phyloP scores from a whole-genome alignment of 2,113 vertebrate species.

The Erpornis zantholeuca region DNA sequence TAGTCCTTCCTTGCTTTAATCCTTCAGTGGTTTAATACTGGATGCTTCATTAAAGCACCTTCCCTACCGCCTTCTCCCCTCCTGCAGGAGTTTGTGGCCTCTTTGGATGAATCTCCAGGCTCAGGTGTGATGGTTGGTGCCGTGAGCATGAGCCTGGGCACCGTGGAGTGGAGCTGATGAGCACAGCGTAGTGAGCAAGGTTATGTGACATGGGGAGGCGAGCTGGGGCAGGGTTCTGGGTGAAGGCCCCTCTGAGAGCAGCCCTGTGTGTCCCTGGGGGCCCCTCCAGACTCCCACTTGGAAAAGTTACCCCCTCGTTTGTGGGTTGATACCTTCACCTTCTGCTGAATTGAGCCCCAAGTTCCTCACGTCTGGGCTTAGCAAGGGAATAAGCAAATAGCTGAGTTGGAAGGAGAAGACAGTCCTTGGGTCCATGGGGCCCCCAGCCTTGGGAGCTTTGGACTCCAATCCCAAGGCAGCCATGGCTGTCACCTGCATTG shows the following conservation, averaged over 20 bases:
- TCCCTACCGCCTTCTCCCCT: background rate
- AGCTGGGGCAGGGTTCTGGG: background rate
- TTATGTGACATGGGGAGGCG: background rate
- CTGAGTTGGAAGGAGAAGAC: background rate
- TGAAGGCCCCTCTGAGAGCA: background rate
- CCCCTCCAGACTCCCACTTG: background rate
- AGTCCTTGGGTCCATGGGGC: background rate
- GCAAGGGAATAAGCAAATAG: background rate
- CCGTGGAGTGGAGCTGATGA: rapidly evolving
- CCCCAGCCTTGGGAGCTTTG: background rate
- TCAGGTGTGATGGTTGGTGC: background rate
- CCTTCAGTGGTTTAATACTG: background rate
- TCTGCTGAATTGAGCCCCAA: background rate
- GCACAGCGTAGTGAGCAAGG: background rate
- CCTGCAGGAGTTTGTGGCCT: background rate
- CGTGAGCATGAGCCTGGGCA: rapidly evolving
- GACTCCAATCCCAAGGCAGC: background rate
- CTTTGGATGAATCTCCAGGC: background rate
- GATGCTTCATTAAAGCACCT: background rate
- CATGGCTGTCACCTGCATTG: background rate
- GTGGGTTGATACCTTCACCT: background rate
- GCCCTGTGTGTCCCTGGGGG: background rate
- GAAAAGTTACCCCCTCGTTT: background rate
- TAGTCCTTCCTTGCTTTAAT: background rate
- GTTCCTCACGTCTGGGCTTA: background rate